Conservation (phyloP, 2,113 vertebrate species). For the Myodes glareolus region DNA sequence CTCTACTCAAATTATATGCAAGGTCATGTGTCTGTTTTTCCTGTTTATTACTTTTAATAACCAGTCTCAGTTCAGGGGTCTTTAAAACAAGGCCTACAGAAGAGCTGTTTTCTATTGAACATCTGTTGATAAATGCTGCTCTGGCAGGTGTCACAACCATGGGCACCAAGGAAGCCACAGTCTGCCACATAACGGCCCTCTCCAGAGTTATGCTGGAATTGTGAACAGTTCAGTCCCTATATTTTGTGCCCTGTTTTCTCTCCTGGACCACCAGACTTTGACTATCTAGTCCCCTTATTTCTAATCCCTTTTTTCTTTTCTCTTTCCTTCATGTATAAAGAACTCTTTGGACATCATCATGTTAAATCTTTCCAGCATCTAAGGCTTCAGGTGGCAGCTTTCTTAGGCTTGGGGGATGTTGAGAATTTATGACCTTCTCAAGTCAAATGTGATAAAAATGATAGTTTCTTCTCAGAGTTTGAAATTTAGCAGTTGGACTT, state of each 20-base stretch:
- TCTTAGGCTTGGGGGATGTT: not conserved
- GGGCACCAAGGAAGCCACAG: not conserved
- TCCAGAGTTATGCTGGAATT: not conserved
- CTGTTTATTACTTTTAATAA: not conserved
- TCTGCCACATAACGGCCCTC: not conserved
- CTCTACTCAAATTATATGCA: not conserved
- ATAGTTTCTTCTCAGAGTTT: conserved; percentile 11
- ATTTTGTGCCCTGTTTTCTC: not conserved
- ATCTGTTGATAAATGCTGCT: not conserved
- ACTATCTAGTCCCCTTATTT: not conserved
- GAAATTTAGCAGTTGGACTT: not conserved
- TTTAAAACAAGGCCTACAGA: not conserved
- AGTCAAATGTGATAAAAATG: not conserved
- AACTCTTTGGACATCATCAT: not conserved
- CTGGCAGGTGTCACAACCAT: not conserved
- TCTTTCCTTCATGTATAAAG: not conserved
- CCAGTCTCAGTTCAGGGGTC: not conserved
- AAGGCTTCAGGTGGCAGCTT: not conserved
- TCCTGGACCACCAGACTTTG: not conserved
- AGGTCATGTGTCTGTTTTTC: not conserved
- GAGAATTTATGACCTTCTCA: not conserved
- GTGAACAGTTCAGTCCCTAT: not conserved
- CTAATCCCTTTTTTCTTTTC: not conserved
- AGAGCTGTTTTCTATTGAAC: not conserved
- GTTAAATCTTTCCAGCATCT: not conserved